Evolutionary conservation across 2,113 vertebrate genomes (phyloP).

Genomic region (Otolemur garnettii): DNA sequence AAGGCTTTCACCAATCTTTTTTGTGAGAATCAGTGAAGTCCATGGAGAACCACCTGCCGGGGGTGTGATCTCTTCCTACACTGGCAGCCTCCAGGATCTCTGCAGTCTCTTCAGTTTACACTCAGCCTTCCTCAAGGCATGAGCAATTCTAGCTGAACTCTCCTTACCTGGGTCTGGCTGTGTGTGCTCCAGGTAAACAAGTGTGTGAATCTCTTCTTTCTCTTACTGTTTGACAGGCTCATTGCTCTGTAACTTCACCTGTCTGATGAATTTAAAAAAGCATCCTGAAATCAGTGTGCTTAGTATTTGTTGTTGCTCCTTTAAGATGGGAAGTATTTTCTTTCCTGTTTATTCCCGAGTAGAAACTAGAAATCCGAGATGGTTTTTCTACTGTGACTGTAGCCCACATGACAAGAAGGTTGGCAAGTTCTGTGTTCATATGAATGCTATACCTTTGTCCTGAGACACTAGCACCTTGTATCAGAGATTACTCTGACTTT

Average conservation of each 20-base stretch:
- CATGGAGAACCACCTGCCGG: too few species aligned
- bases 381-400: neutral
- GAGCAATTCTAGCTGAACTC: too few species aligned
- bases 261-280: neutral
- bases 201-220: neutral
- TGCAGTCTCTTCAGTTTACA: neutral
- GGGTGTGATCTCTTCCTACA: neutral
- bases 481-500: too few species aligned
- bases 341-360: neutral
- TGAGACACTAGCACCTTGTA: too few species aligned
- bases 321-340: neutral
- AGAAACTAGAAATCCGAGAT: neutral
- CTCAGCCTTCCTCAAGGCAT: neutral
- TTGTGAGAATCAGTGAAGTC: neutral
- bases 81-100: neutral
- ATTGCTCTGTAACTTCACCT: neutral
- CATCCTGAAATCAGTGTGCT: neutral
- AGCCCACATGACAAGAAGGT: too few species aligned
- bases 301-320: neutral
- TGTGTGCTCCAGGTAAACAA: neutral
- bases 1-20: neutral
- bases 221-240: too few species aligned
- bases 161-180: neutral
- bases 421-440: too few species aligned
- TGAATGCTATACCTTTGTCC: too few species aligned